phyloP scores from a whole-genome alignment of 53 echinoderm and acorn worm species.

The Echinarachnius parma region DNA sequence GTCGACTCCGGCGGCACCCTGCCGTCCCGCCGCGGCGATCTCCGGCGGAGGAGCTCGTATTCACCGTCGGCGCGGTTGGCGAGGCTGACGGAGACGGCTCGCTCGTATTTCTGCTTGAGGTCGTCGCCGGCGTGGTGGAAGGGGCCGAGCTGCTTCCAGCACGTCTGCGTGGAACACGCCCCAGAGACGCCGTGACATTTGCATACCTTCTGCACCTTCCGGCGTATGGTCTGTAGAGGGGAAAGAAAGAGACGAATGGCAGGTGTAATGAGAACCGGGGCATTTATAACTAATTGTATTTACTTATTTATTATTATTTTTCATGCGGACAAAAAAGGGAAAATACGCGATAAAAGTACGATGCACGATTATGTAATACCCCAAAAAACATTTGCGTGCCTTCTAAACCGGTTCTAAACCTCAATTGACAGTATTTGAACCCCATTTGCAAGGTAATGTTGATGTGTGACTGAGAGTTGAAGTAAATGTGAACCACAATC shows the following conservation, averaged over 20 bases:
- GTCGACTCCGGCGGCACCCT: constrained; percentile 20
- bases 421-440: too few relatives aligned
- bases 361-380: too few relatives aligned
- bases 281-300: too few relatives aligned
- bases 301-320: too few relatives aligned
- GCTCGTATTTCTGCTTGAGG: constrained; percentile 73
- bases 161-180: constrained; percentile 82
- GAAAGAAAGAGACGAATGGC: constrained; percentile 15
- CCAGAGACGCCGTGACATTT: constrained; percentile 98
- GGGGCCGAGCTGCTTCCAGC: constrained; percentile 85
- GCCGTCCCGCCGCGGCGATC: constrained; percentile 32
- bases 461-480: too few relatives aligned
- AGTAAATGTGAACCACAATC: too few relatives aligned
- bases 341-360: too few relatives aligned
- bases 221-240: constrained; percentile 63
- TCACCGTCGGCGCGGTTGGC: constrained; percentile 73
- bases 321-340: too few relatives aligned
- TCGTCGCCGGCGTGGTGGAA: constrained; percentile 73
- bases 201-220: constrained; percentile 73
- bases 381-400: too few relatives aligned
- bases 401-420: too few relatives aligned
- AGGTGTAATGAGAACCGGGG: too few relatives aligned
- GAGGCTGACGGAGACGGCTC: constrained; percentile 56
- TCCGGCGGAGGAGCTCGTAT: constrained; percentile 42
- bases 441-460: too few relatives aligned